Percentiles rank a stretch among this genome's conserved stretches.
Evolutionary conservation across 2,888 invertebrate genomes (phyloP).

Genomic region (Tineola bisselliella): DNA sequence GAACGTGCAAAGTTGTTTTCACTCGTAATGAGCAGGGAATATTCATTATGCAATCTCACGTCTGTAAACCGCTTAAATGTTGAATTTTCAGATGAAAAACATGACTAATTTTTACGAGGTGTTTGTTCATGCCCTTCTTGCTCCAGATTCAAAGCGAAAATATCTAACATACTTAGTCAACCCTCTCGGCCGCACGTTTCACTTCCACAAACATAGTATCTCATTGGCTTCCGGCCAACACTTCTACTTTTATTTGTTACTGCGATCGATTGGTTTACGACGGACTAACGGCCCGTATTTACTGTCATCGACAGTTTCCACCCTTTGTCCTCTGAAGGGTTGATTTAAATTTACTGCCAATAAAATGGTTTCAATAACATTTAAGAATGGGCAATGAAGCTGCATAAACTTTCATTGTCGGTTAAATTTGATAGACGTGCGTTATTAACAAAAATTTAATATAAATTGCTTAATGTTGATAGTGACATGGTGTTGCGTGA

Average conservation of each 20-base stretch:
- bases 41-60: conserved; percentile 31
- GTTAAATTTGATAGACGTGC: too few relatives aligned
- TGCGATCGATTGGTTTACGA: conserved; percentile 56
- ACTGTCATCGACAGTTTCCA: conserved; percentile 46
- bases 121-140: conserved; percentile 45
- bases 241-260: conserved; percentile 49
- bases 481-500: conserved; percentile 49
- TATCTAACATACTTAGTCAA: conserved; percentile 37
- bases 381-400: not conserved
- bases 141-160: conserved; percentile 45
- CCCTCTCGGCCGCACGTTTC: conserved; percentile 28
- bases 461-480: conserved; percentile 18
- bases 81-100: conserved; percentile 43
- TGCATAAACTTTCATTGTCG: conserved; percentile 1
- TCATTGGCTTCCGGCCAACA: conserved; percentile 54
- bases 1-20: not conserved
- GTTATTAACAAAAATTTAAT: too few relatives aligned
- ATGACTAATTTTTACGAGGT: conserved; percentile 43
- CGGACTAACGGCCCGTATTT: conserved; percentile 47
- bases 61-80: conserved; percentile 39
- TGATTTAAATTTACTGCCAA: conserved; percentile 43
- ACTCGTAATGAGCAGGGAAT: conserved; percentile 38
- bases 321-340: conserved; percentile 39
- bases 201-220: conserved; percentile 32
- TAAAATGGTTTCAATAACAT: conserved; percentile 30